phyloP scores from a whole-genome alignment of 92 coral and sea anemone species.

The Porites cylindrica region DNA sequence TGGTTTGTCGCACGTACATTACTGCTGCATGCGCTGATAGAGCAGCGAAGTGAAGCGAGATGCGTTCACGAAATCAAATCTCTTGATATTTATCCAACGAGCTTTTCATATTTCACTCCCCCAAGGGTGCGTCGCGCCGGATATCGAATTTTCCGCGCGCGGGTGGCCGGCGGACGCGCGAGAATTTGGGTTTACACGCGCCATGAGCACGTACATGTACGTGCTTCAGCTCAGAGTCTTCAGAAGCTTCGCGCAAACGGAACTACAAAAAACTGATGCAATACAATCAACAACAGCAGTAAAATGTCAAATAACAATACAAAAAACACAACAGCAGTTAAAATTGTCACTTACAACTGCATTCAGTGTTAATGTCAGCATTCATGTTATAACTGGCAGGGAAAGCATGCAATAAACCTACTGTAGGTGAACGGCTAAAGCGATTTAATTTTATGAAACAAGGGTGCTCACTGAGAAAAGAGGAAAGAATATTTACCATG shows the following conservation, averaged over 20 bases:
- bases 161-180: constrained; percentile 66
- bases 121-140: constrained; percentile 39
- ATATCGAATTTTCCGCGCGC: constrained; percentile 53
- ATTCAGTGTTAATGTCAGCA: neutral
- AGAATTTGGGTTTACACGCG: constrained; percentile 28
- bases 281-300: no score
- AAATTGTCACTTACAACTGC: neutral
- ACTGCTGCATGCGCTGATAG: constrained; percentile 13
- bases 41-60: constrained; percentile 39
- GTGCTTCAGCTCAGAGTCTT: constrained; percentile 2
- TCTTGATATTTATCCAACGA: constrained; percentile 37
- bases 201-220: neutral
- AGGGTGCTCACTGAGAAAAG: neutral
- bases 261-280: neutral
- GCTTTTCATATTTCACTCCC: constrained; percentile 49
- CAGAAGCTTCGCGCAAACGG: constrained; percentile 8
- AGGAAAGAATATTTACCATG: neutral
- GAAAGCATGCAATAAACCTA: neutral
- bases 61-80: constrained; percentile 55
- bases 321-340: neutral
- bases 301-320: neutral
- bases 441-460: neutral
- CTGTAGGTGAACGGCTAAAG: neutral
- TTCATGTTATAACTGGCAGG: neutral
- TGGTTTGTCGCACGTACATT: constrained; percentile 22